Base-by-base conservation (phyloP, 1,140 invertebrate genomes). In the Micrasema longulum region DNA sequence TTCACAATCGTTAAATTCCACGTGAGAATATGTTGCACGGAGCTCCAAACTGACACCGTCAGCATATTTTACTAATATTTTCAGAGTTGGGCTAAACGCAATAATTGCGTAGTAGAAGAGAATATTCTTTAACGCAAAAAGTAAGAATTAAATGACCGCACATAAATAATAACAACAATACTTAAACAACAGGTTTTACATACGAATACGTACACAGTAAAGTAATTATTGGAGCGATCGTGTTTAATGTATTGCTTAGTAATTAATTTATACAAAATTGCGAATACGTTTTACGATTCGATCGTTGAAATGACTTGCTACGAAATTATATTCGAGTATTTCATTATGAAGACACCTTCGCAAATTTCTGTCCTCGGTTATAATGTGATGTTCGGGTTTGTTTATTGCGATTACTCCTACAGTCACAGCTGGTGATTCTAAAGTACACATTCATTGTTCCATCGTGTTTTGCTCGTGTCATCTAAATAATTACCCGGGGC, bases 341-440 rank as follows among this genome's bases (percentile, higher is more conserved):
- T 22, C 18, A 3, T 55, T 4, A 12, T 5, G 14, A 55, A 23
- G 26, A 43, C 55, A 60, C 55, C 55, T 60, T 60, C 55, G 36
- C 36, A 35, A 60, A 60, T 60, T 60, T 4, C 55, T 31, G 26
- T 31, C 26, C 26, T 31, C 26, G 26, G 26, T 31, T n/a, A 31
- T 31, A 31, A 31, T 31, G 26, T 31, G 26, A 31, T 31, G 26
- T 31, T 31, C 7, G 26, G 26, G 7, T 31, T 7, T 31, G 26
- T 31, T 31, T 31, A 31, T 31, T 31, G 26, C 7, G 26, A 31
- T 31, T 31, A 31, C 26, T 31, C 26, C 26, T 31, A 31, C 26
- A 31, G n/a, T 31, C 26, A 7, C 7, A 31, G 26, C 26, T 31
- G 26, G 26, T 31, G 26, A 31, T 31, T 4, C 26, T 31, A 31